Base-by-base conservation (phyloP, 1,140 invertebrate genomes). In the Cheumatopsyche charites region DNA sequence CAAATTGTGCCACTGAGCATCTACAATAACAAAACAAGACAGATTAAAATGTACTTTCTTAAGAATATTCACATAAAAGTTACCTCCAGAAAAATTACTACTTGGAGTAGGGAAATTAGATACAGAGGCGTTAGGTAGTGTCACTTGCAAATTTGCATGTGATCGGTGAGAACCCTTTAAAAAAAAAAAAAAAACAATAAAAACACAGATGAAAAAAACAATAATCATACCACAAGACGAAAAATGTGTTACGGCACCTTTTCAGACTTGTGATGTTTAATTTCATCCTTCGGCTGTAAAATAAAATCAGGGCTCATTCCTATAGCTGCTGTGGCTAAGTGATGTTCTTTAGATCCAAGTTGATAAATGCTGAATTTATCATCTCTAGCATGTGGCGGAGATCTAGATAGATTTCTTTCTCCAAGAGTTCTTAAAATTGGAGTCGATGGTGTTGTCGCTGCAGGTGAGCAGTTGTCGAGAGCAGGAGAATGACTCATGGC, bases 401-500 rank as follows among this genome's bases (percentile, higher is more conserved):
- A 72, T 12, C 65, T 9, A 6, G 71, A 72, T 23, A 47, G 42
- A 26, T 72, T 72, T 21, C 71, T 52, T 52, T 72, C 71, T n/a
- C 15, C 62, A n/a, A 72, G 52, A 52, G 17, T 62, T 17, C 71
- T 41, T 15, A 72, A 29, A 2, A 72, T 55, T 6, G 71, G 71
- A 1, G 71, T 72, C 2, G 71, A 72, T 2, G 71, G 71, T 9
- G 71, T 72, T 13, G 71, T 72, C 11, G 71, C 71, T 9, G 71
- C 63, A 9, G 71, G 71, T 45, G 70, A 71, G 9, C 49, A 49
- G 12, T 58, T 61, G 52, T 72, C 71, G 12, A 67, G 17, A 23
- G 71, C 71, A 5, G 71, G 71, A 41, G 71, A 72, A 47, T 72
- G 71, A 41, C 71, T 72, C 71, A 72, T 72, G 52, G 25, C 41